Evolutionary conservation across 2,797 vertebrate species (phyloP).

Genomic region (Mormyrus hasselquistii): DNA sequence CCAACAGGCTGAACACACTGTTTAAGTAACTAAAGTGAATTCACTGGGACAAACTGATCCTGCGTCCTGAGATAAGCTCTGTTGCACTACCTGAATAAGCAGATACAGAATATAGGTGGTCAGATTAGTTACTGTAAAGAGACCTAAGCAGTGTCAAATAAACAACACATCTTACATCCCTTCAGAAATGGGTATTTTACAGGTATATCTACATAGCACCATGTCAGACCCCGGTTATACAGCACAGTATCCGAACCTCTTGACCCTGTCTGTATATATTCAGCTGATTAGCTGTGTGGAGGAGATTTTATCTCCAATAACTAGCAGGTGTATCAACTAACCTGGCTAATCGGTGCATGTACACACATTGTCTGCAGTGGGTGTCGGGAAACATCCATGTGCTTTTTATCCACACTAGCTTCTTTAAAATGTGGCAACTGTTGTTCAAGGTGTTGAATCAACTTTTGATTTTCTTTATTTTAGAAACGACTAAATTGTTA

Average conservation of each 20-base stretch:
- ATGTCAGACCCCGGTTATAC: background rate
- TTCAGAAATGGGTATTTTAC: background rate
- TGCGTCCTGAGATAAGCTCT: background rate
- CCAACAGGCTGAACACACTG: background rate
- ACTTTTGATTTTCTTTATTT: background rate
- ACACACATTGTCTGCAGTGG: background rate
- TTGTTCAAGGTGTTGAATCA: background rate
- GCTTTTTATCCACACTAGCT: background rate
- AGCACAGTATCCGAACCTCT: background rate
- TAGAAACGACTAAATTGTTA: background rate
- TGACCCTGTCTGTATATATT: background rate
- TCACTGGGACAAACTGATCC: background rate
- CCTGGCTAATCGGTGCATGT: background rate
- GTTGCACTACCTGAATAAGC: background rate
- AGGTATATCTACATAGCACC: background rate
- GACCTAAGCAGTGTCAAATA: background rate
- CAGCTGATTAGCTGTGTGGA: background rate
- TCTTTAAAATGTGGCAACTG: background rate
- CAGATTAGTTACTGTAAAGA: background rate
- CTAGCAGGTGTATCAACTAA: background rate
- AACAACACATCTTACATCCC: background rate
- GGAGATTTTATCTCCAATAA: background rate
- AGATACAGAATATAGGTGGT: background rate
- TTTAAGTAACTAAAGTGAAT: background rate
- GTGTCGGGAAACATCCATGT: background rate